Evolutionary conservation across 2,888 invertebrate genomes (phyloP).

Genomic region (Andrena praecox): DNA sequence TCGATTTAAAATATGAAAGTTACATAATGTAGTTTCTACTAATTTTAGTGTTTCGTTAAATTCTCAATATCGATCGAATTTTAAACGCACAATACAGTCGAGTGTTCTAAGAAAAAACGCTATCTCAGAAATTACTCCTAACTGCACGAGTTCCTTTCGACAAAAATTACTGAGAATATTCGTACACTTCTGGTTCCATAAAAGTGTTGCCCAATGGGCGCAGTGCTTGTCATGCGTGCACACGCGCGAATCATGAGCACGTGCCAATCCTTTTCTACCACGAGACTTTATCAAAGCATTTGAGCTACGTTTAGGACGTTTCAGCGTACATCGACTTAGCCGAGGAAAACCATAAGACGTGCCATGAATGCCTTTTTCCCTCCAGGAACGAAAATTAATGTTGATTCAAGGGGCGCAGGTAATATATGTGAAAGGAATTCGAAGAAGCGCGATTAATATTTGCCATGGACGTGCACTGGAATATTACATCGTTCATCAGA

Average conservation of each 20-base stretch:
- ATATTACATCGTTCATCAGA: not conserved
- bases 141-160: no score
- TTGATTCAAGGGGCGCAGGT: conserved; percentile 5
- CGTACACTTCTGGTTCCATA: not conserved
- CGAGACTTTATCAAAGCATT: conserved; percentile 10
- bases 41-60: not conserved
- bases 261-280: not conserved
- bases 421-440: not conserved
- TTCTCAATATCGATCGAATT: not conserved
- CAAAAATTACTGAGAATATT: not conserved
- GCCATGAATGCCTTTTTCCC: conserved; percentile 23
- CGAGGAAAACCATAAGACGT: conserved; percentile 16
- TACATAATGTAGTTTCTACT: not conserved
- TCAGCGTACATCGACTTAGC: conserved; percentile 9
- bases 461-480: not conserved
- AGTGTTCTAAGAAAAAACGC: not conserved
- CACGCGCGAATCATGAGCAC: not conserved
- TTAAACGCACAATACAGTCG: not conserved
- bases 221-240: not conserved
- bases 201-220: not conserved
- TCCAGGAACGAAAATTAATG: conserved; percentile 22
- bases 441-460: conserved; percentile 13
- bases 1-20: not conserved
- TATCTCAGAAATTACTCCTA: no score
- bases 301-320: conserved; percentile 9